Percentiles rank a stretch among this genome's conserved stretches.
Evolutionary conservation across 2,113 vertebrate species (phyloP).

Genomic region (Rutilus rutilus): DNA sequence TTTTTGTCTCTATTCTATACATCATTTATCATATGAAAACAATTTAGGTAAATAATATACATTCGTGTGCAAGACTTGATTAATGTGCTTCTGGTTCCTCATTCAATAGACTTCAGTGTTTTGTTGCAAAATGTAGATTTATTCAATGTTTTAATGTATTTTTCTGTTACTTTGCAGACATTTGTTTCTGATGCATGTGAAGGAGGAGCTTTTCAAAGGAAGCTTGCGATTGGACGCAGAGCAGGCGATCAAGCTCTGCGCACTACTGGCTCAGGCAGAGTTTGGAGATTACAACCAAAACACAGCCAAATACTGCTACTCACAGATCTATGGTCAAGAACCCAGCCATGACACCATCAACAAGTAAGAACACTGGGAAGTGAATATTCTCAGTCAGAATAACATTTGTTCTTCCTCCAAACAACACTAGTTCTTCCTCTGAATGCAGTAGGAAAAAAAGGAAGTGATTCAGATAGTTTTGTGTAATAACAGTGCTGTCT

Average conservation of each 20-base stretch:
- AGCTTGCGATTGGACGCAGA: conserved; percentile 80
- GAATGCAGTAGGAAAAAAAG: not conserved
- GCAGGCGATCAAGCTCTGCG: conserved; percentile 81
- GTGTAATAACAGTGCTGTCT: not conserved
- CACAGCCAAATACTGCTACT: conserved; percentile 82
- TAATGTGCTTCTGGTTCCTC: not conserved
- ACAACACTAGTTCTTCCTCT: not conserved
- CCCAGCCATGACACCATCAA: conserved; percentile 65
- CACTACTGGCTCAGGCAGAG: conserved; percentile 83
- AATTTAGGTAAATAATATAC: not conserved
- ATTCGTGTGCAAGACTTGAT: not conserved
- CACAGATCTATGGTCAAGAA: conserved; percentile 80
- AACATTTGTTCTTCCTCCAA: not conserved
- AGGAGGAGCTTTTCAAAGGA: conserved; percentile 81
- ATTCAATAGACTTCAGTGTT: not conserved
- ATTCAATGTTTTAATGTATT: not conserved
- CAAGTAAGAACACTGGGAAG: conserved; percentile 39
- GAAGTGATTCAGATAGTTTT: not conserved
- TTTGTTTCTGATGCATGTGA: conserved; percentile 86
- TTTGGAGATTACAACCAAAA: conserved; percentile 87
- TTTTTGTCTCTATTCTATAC: not conserved
- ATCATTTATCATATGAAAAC: not conserved
- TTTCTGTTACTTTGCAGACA: conserved; percentile 69
- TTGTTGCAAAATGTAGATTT: not conserved
- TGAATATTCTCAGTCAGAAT: not conserved